Base-by-base conservation (phyloP, 2,888 invertebrate species). In the Proisotoma minuta region DNA sequence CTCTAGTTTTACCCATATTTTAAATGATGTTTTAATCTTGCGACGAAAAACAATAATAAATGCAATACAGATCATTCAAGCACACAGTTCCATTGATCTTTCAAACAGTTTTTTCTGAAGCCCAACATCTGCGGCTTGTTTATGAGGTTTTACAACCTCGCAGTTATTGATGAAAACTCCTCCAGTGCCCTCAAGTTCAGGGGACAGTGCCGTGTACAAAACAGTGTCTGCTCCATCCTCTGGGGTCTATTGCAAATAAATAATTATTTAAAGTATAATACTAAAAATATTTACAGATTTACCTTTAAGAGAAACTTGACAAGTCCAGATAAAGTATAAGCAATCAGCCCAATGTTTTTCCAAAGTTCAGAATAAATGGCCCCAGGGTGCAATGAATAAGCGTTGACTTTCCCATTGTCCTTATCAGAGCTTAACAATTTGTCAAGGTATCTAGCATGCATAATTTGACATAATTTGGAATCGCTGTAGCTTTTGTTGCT, bases 331-430 rank as follows among this genome's bases (percentile, higher is more conserved):
- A n/a, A n/a, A n/a, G n/a, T n/a, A n/a, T n/a, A n/a, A n/a, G n/a
- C n/a, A n/a, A n/a, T n/a, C n/a, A n/a, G n/a, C n/a, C n/a, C n/a
- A n/a, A 52, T 15, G 22, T 54, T 82, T 66, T 86, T 81, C 75
- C 91, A 92, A 28, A 92, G 78, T 70, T 89, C 89, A 0, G 92
- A 91, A 76, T 88, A 83, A 0, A 91, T 89, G 57, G 93, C 82
- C 29, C 94, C 94, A 0, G 94, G 94, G 80, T 94, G 93, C 3
- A 90, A 87, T 0, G 88, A 82, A 75, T 85, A 86, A 2, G 84
- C 82, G 75, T 85, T 84, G 0, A 91, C 84, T 49, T 81, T 78
- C 26, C 76, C 76, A 15, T 81, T 78, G 66, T 83, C 78, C 50
- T 82, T 79, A 75, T 81, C 79, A 10, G 34, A 34, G 15, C 34